Base-by-base conservation (phyloP, 2,888 invertebrate species). In the Troides aeacus region DNA sequence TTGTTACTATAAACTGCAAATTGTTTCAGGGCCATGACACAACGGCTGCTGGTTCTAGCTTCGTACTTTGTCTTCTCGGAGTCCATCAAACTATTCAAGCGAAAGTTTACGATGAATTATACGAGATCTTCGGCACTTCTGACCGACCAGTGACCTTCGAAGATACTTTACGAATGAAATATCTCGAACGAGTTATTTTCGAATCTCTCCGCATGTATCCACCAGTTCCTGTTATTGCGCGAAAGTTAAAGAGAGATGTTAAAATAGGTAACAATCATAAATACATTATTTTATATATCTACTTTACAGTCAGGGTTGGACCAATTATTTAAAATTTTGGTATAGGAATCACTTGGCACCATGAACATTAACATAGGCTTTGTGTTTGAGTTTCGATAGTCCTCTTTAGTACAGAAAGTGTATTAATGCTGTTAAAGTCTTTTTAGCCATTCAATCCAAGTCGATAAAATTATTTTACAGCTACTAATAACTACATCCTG, bases 1-100 rank as follows among this genome's bases (percentile, higher is more conserved):
- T 6, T n/a, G 6, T 8, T 53, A 53, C 53, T 53, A 46, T 15
- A 46, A 23, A 30, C 30, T 2, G 5, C 53, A 53, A 58, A n/a
- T 17, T 24, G 18, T 64, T 72, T 53, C 64, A 92, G 93, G 93
- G 93, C 18, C 93, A 93, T 73, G 93, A 93, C 72, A 93, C 93
- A 0, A 93, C 90, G 1, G 92, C 93, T 15, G 96, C 98, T 50
- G 97, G 96, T 1, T 96, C 97, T 74, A 97, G 96, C 83, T 98
- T 98, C 93, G 96, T 96, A 72, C 92, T 97, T 8, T 96, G 96
- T 75, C 93, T 97, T 79, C 94, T 98, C 81, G 98, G 97, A 6
- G 93, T 96, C 60, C 95, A 98, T 81, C 96, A 95, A 58, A 93
- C 97, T 17, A 94, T 98, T 59, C 98, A 98, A 88, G 93, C 93